These are phyloP conservation scores for Triplophysa rosa DNA, from an alignment of 2,113 vertebrate species.

Conservation along the genomic window DNA sequence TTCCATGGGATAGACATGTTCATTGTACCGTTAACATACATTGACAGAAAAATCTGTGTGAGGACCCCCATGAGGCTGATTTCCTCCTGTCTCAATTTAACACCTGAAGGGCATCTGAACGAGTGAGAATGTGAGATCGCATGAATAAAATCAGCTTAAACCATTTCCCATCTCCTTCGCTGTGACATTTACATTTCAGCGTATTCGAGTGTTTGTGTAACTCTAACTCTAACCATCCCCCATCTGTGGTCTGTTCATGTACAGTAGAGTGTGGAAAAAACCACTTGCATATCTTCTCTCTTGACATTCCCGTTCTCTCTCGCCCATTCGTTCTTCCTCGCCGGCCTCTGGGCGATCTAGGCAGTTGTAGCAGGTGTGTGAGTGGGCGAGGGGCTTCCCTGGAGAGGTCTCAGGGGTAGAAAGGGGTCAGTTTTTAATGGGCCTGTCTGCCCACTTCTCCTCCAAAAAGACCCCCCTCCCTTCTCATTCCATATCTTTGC, in stretches of 20 bases:
- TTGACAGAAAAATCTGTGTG: constrained; percentile 29
- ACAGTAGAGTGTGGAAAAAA: constrained; percentile 50
- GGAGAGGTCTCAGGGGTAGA: constrained; percentile 57
- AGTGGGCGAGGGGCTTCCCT: constrained; percentile 59
- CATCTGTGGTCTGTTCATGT: constrained; percentile 23
- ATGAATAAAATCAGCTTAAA: constrained; percentile 34
- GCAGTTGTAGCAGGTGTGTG: constrained; percentile 67
- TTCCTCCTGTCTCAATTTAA: constrained; percentile 25
- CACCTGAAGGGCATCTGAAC: constrained; percentile 29
- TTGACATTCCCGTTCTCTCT: constrained; percentile 26
- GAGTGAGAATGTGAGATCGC: constrained; percentile 22
- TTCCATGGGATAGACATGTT: constrained; percentile 24
- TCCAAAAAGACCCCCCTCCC: constrained; percentile 50
- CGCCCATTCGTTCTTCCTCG: background rate
- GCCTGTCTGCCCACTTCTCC: constrained; percentile 54
- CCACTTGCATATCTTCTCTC: constrained; percentile 15
- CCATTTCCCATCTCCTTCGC: background rate
- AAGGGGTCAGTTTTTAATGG: constrained; percentile 67
- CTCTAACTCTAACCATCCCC: constrained; percentile 9
- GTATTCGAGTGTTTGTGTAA: constrained; percentile 8
- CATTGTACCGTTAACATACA: constrained; percentile 22
- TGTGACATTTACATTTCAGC: constrained; percentile 12
- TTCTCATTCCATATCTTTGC: constrained; percentile 16
- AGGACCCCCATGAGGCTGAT: background rate
- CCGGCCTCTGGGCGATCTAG: constrained; percentile 34